Evolutionary conservation across 1,140 invertebrate genomes (phyloP), one percentile per base, ranked within the genome.

Genomic region (Cotesia vestalis): DNA sequence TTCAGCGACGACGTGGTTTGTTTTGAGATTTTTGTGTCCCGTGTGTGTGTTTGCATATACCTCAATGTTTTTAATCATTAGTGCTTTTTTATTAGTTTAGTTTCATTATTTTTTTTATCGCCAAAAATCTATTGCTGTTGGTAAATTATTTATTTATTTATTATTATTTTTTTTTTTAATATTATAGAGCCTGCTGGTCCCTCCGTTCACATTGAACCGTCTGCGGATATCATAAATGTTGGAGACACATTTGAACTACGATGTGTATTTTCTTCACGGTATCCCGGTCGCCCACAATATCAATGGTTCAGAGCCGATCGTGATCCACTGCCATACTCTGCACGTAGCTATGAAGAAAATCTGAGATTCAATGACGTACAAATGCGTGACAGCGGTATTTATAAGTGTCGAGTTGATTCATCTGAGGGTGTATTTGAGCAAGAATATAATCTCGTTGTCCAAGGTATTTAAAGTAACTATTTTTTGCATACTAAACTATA

Each of bases 211-310:
- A 89, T 93, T 14, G 88, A 86, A 38, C 84, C 89, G 20, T 90
- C 88, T 4, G 78, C 84, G 17, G 88, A 91, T 67, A 86, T 88
- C 12, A 88, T 91, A 14, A 89, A 89, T 71, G 88, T 91, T 12
- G 94, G 94, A 1, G 93, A 95, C 70, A 90, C 89, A 64, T 88
- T 96, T 0, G 91, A 95, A 73, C 84, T 96, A 4, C 84, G 89
- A n/a, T 96, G 94, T 81, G 88, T 89, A 73, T 91, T 90, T 0
- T 88, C 84, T 11, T 67, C 71, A 27, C 67, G 91, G 91, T 55
- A 68, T 78, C 8, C 70, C 74, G 2, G 78, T 46, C 38, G 78
- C 73, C 85, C 88, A 14, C 78, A 82, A 20, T 88, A 88, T 35
- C 76, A 83, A 14, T 90, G 89, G 89, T 84, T 84, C 46, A 85